phyloP scores from a whole-genome alignment of 1,140 invertebrate genomes.

The Gryon sp. region DNA sequence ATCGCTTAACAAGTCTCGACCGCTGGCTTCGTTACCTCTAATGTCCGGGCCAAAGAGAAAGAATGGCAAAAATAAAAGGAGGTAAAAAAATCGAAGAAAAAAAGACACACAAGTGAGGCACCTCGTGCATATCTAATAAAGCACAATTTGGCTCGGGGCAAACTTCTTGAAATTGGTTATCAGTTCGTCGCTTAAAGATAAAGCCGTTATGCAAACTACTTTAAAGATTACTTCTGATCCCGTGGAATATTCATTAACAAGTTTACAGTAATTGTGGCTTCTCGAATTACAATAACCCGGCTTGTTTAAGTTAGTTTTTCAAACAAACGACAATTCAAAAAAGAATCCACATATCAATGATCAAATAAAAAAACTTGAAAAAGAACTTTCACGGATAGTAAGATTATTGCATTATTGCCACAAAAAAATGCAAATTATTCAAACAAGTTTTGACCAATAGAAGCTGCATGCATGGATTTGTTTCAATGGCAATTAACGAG shows the following conservation, averaged over 20 bases:
- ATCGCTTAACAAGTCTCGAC: background rate
- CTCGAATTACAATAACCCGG: constrained; percentile 26
- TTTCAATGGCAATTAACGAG: constrained; percentile 6
- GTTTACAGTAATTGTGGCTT: constrained; percentile 25
- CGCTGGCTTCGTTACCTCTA: background rate
- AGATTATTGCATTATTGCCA: too few relatives aligned
- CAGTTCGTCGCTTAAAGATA: constrained; percentile 31
- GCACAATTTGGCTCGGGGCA: constrained; percentile 28
- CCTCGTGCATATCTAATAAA: constrained; percentile 20
- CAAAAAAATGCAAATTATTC: too few relatives aligned
- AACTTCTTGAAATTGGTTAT: constrained; percentile 34
- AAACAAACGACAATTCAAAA: constrained; percentile 14
- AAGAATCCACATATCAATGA: background rate
- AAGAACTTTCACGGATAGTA: constrained; percentile 1
- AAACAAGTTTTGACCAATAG: too few relatives aligned
- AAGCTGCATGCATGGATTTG: constrained; percentile 11
- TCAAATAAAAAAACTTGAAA: too few relatives aligned
- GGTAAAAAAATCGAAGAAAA: too few relatives aligned
- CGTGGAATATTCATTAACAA: constrained; percentile 48
- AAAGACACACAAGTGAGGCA: background rate
- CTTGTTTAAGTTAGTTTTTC: constrained; percentile 20
- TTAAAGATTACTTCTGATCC: constrained; percentile 29
- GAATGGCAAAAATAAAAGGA: too few relatives aligned
- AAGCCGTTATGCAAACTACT: constrained; percentile 47
- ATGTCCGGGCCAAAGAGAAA: background rate